Evolutionary conservation across 1,140 invertebrate genomes (phyloP).

Genomic region (Macrostomum lignano): DNA sequence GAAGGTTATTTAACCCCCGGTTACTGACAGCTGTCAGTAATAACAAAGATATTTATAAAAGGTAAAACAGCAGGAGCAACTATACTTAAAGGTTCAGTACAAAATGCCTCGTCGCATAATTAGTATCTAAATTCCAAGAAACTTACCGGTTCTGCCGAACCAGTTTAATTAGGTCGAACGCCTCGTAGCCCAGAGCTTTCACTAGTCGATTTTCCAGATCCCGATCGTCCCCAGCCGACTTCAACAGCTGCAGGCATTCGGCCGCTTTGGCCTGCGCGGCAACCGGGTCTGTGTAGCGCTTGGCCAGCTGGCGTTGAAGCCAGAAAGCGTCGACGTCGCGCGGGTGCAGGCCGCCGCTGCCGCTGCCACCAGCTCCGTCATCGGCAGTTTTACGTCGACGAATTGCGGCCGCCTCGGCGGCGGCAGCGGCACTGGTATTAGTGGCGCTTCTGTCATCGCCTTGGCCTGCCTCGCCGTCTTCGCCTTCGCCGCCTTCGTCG

Average conservation of each 20-base stretch:
- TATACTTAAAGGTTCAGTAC: too few relatives aligned
- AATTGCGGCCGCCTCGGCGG: neutral
- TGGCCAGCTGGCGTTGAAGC: conserved; percentile 68
- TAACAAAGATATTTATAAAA: too few relatives aligned
- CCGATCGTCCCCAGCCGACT: conserved; percentile 54
- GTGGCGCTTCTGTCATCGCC: conserved; percentile 17
- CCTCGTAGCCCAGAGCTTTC: conserved; percentile 65
- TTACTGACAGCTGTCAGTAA: too few relatives aligned
- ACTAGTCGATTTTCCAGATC: conserved; percentile 89
- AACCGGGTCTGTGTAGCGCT: conserved; percentile 58
- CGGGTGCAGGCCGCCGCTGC: conserved; percentile 56
- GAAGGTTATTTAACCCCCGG: too few relatives aligned
- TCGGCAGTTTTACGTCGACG: too few relatives aligned
- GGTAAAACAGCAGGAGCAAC: too few relatives aligned
- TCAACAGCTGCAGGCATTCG: conserved; percentile 68
- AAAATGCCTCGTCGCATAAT: too few relatives aligned
- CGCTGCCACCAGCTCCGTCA: too few relatives aligned
- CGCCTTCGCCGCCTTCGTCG: conserved; percentile 44
- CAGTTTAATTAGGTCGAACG: conserved; percentile 86
- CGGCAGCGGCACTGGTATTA: conserved; percentile 14
- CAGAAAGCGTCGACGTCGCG: conserved; percentile 96
- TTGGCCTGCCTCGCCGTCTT: too few relatives aligned
- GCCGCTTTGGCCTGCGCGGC: conserved; percentile 66
- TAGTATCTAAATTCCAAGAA: too few relatives aligned
- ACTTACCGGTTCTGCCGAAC: conserved; percentile 63